Conservation (phyloP, 1,140 invertebrate genomes). For the Zaprionus kolodkinae region DNA sequence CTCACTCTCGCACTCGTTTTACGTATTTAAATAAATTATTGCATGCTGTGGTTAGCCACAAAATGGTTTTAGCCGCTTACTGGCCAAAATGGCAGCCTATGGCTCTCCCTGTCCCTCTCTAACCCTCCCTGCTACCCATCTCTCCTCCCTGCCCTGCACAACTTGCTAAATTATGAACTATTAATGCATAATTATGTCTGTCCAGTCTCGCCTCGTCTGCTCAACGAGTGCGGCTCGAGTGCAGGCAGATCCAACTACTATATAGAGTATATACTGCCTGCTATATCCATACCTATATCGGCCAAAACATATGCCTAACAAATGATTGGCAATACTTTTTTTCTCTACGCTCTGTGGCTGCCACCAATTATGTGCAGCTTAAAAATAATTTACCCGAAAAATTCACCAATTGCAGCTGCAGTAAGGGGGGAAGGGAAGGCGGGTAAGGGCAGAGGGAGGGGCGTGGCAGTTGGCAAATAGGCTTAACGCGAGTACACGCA, state of each 20-base stretch:
- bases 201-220: constrained; percentile 4
- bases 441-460: background rate
- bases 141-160: constrained; percentile 11
- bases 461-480: constrained; percentile 60
- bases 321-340: constrained; percentile 32
- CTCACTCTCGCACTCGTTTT: constrained; percentile 15
- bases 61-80: constrained; percentile 77
- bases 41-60: constrained; percentile 73
- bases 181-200: constrained; percentile 44
- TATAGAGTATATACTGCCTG: background rate
- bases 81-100: constrained; percentile 13
- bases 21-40: constrained; percentile 76
- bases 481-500: constrained; percentile 68
- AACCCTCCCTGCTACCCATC: background rate
- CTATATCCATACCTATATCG: background rate
- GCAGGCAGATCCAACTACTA: background rate
- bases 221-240: constrained; percentile 16
- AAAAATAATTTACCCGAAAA: constrained; percentile 66
- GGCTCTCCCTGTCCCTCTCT: background rate
- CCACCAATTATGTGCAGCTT: constrained; percentile 64
- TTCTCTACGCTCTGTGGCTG: background rate
- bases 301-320: constrained; percentile 10
- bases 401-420: constrained; percentile 42
- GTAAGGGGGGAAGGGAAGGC: background rate
- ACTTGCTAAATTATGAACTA: constrained; percentile 41